phyloP scores from a whole-genome alignment of 2,888 invertebrate species.

The Myopa tessellatipennis region DNA sequence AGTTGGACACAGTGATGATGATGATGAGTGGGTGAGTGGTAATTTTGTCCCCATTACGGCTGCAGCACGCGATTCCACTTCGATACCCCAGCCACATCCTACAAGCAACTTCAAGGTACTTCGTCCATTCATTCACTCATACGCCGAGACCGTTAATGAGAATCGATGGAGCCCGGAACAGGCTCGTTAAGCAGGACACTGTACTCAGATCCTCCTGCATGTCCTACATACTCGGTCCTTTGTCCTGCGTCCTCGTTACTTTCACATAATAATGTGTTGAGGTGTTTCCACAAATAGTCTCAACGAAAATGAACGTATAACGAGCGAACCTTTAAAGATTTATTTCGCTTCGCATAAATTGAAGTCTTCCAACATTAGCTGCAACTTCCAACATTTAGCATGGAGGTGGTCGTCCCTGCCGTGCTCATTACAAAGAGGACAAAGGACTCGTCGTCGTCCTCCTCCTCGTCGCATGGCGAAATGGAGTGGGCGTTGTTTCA shows the following conservation, averaged over 20 bases:
- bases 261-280: slow-evolving; percentile 51
- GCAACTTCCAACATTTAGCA: neutral
- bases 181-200: slow-evolving; percentile 2
- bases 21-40: neutral
- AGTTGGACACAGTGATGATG: neutral
- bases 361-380: slow-evolving; percentile 46
- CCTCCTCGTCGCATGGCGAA: slow-evolving; percentile 13
- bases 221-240: slow-evolving; percentile 2
- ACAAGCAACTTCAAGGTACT: no score
- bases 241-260: slow-evolving; percentile 8
- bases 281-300: slow-evolving; percentile 59
- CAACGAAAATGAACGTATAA: slow-evolving; percentile 51
- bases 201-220: neutral
- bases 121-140: slow-evolving; percentile 7
- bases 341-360: slow-evolving; percentile 54
- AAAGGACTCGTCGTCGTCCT: slow-evolving; percentile 1
- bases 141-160: slow-evolving; percentile 42
- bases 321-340: slow-evolving; percentile 51
- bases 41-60: slow-evolving; percentile 33
- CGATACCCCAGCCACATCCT: slow-evolving; percentile 13
- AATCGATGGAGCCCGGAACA: slow-evolving; percentile 43
- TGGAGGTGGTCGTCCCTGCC: slow-evolving; percentile 36
- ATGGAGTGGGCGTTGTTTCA: slow-evolving; percentile 47
- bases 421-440: slow-evolving; percentile 30
- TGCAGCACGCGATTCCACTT: slow-evolving; percentile 39